Evolutionary conservation across 2,888 invertebrate genomes (phyloP), one percentile per base, ranked within the genome.

Genomic region (Frankliniella fusca): DNA sequence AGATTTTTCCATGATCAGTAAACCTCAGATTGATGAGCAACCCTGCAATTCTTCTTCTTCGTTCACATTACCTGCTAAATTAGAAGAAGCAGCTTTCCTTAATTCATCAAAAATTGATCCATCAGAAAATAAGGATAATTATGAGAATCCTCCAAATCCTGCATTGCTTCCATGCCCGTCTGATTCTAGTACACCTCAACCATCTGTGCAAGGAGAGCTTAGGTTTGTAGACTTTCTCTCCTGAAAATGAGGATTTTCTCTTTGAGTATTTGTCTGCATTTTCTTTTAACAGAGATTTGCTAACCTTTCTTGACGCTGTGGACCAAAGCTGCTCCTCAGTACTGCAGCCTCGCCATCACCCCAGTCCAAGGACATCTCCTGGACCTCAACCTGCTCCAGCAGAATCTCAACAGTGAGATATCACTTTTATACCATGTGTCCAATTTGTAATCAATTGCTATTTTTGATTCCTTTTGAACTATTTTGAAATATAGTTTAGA

Each of bases 281-380:
- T 83, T 48, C n/a, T 84, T 79, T 81, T 82, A 82, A 50, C 87
- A 92, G 92, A 87, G 92, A 92, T 86, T 91, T 93, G 85, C 90
- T 93, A 81, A 90, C 91, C 82, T 93, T 92, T 87, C 86, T 93
- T 84, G 93, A 93, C 86, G 92, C 92, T 87, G 91, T 93, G 0
- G 93, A 93, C 81, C 90, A 90, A 83, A 90, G 90, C 27, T 86
- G 90, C 1, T 89, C 89, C 0, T 87, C 89, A 0, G 89, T 90
- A 89, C 89, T 1, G 88, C 87, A 82, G 87, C 88, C 10, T 87
- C 87, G 50, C 87, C 88, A 81, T 89, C 89, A 0, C 90, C 89
- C 90, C 90, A 85, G 48, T 82, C 15, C 80, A 81, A 38, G 81
- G 83, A 38, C 81, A 81, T 2, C 49, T 80, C 27, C 82, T 83